Evolutionary conservation across 2,888 invertebrate genomes (phyloP).

Genomic region (Tiliacea citrago): DNA sequence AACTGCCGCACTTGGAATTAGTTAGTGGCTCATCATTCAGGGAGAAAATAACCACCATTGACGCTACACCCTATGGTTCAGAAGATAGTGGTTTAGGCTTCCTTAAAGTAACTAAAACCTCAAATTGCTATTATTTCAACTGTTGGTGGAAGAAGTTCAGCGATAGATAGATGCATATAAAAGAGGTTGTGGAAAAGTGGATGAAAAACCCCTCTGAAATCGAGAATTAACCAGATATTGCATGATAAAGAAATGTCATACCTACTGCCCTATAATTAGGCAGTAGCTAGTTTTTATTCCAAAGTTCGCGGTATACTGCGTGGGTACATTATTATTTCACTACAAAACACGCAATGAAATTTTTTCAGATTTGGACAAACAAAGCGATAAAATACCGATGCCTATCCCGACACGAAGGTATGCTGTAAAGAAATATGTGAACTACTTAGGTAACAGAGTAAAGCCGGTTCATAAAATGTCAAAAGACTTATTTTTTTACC

Average conservation of each 20-base stretch:
- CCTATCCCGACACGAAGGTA: not conserved
- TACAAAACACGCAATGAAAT: constrained; percentile 33
- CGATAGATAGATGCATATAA: not conserved
- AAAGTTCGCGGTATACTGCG: constrained; percentile 9
- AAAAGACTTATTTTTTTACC: constrained; percentile 7
- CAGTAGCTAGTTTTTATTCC: not conserved
- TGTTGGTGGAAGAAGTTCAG: not conserved
- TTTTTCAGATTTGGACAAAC: constrained; percentile 21
- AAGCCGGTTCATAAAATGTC: no score
- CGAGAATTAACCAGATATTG: not conserved
- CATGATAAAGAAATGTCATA: not conserved
- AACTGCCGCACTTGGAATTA: not conserved
- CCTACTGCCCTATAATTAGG: not conserved
- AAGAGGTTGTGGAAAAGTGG: not conserved
- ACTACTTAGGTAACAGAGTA: not conserved
- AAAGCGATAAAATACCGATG: constrained; percentile 16
- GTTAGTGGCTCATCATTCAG: not conserved
- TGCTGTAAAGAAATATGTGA: constrained; percentile 21
- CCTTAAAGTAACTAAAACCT: not conserved
- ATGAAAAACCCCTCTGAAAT: not conserved
- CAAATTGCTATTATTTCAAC: not conserved
- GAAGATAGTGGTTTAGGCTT: not conserved
- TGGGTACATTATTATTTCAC: not conserved
- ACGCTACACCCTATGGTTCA: not conserved
- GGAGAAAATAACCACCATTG: not conserved